Evolutionary conservation across 2,797 vertebrate genomes (phyloP).

Genomic region (Syndactyla subalaris): DNA sequence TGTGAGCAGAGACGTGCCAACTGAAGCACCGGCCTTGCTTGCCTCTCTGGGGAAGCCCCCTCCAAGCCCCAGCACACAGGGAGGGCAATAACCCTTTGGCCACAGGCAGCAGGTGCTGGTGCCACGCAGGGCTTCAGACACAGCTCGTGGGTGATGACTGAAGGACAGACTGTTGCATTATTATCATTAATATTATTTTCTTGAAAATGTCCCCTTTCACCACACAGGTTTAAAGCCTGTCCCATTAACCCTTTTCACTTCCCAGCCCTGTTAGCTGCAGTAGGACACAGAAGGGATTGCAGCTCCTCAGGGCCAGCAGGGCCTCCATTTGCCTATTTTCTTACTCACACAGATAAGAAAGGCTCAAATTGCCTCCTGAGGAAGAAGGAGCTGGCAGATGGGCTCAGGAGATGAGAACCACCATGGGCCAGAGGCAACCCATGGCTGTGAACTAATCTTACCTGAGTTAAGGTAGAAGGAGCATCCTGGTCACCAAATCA

Average conservation of each 20-base stretch:
- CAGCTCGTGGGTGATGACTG: background rate
- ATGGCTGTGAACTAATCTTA: background rate
- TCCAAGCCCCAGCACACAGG: fast-evolving
- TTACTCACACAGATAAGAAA: background rate
- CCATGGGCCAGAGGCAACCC: background rate
- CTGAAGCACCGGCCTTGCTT: fast-evolving
- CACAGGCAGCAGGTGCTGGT: background rate
- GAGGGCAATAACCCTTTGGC: fast-evolving
- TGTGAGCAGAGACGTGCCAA: background rate
- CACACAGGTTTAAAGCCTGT: background rate
- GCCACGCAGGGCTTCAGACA: fast-evolving
- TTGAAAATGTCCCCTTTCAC: background rate
- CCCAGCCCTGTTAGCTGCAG: background rate
- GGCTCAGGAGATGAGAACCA: background rate
- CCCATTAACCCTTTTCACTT: background rate
- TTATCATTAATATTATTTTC: background rate
- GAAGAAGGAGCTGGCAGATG: background rate
- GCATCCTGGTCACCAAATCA: background rate
- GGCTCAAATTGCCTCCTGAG: background rate
- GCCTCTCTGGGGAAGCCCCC: background rate
- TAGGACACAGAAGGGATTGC: background rate
- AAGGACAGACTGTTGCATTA: background rate
- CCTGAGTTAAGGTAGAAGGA: background rate
- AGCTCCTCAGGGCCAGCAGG: background rate
- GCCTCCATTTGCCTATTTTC: background rate